Conservation (phyloP, 2,888 invertebrate genomes). For the Oligia fasciuncula region DNA sequence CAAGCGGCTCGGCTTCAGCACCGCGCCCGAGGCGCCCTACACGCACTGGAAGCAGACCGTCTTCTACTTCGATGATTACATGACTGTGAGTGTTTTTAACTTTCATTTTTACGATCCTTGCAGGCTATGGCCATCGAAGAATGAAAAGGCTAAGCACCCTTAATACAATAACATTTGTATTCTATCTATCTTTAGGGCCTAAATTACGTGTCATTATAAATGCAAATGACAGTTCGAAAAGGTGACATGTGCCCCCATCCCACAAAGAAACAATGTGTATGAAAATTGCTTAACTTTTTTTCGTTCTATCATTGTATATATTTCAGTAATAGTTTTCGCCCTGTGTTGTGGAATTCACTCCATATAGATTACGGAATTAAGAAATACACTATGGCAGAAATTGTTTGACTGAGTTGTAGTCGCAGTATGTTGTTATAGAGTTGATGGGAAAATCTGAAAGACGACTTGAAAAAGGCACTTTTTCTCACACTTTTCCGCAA, state of each 20-base stretch:
- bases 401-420: neutral
- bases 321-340: neutral
- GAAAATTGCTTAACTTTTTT: neutral
- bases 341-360: neutral
- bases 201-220: neutral
- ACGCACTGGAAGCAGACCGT: slow-evolving; percentile 99
- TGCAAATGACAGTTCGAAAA: too few relatives aligned
- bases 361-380: neutral
- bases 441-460: neutral
- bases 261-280: neutral
- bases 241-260: too few relatives aligned
- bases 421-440: neutral
- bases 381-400: neutral
- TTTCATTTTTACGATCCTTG: neutral
- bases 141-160: neutral
- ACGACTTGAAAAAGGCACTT: neutral
- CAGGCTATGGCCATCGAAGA: neutral
- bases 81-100: slow-evolving; percentile 92
- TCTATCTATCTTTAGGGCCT: neutral
- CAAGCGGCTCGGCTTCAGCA: slow-evolving; percentile 99
- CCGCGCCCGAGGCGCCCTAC: slow-evolving; percentile 99
- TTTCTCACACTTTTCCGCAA: neutral
- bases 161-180: neutral
- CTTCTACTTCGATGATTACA: slow-evolving; percentile 98
- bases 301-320: neutral